phyloP scores from a whole-genome alignment of 2,113 vertebrate species.

The Harpagus bidentatus region DNA sequence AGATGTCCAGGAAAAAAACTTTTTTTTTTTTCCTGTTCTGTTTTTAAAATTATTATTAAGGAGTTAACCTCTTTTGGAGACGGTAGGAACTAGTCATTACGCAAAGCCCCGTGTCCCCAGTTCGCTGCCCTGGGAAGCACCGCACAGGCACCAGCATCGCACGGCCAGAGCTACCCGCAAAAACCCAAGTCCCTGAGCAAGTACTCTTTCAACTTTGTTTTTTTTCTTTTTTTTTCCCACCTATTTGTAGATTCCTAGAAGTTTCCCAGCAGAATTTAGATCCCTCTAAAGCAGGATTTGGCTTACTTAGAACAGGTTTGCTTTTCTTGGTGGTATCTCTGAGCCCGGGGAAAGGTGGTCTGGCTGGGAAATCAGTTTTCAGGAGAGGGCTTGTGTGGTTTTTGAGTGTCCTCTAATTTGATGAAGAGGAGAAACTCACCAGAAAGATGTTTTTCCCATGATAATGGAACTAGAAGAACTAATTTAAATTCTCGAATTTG shows the following conservation, averaged over 20 bases:
- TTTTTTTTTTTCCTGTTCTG: neutral
- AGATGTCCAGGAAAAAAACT: neutral
- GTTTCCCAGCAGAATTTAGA: neutral
- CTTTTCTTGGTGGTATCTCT: neutral
- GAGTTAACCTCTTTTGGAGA: neutral
- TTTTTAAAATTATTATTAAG: neutral
- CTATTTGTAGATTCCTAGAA: neutral
- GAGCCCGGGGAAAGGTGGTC: neutral
- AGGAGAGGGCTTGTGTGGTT: neutral
- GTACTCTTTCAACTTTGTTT: neutral
- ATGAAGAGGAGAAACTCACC: neutral
- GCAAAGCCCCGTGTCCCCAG: neutral
- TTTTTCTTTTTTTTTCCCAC: no score
- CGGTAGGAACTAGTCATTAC: rapidly evolving
- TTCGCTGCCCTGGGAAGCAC: neutral
- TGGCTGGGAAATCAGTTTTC: neutral
- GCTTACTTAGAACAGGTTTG: neutral
- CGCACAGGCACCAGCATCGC: neutral
- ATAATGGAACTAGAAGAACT: neutral
- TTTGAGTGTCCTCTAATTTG: neutral
- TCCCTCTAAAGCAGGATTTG: neutral
- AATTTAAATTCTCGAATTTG: neutral
- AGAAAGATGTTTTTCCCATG: neutral
- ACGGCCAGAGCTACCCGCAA: neutral
- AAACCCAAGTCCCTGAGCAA: neutral